Evolutionary conservation across 2,797 vertebrate genomes (phyloP).

Genomic region (Arrhamphus sclerolepis): DNA sequence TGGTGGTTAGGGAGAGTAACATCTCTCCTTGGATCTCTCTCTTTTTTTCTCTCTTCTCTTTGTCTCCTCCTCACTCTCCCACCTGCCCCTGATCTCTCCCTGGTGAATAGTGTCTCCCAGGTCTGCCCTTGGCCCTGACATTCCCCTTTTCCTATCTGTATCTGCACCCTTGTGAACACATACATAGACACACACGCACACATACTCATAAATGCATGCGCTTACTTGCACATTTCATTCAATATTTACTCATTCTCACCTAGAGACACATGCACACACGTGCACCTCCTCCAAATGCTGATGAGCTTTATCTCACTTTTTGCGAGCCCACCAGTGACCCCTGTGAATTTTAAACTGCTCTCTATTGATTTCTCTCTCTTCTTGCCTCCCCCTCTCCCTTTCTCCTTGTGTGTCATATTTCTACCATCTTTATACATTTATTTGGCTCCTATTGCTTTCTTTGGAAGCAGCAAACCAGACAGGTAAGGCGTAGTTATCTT

Average conservation of each 20-base stretch:
- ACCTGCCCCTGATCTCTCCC: conserved; percentile 55
- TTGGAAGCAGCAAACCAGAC: conserved; percentile 96
- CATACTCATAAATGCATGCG: conserved; percentile 20
- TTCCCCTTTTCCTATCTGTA: conserved; percentile 48
- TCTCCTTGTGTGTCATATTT: conserved; percentile 80
- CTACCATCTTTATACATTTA: conserved; percentile 78
- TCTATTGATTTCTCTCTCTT: conserved; percentile 82
- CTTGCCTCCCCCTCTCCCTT: conserved; percentile 71
- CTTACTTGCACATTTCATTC: conserved; percentile 44
- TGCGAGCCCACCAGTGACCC: conserved; percentile 65
- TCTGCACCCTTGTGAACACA: conserved; percentile 42
- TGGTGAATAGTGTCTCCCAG: conserved; percentile 74
- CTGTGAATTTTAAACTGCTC: conserved; percentile 79
- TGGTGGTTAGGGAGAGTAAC: conserved; percentile 79
- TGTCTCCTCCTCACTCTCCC: conserved; percentile 55
- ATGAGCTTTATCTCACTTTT: conserved; percentile 70
- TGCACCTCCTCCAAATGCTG: conserved; percentile 66
- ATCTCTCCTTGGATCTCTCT: conserved; percentile 76
- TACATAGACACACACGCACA: conserved; percentile 15
- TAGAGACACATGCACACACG: conserved; percentile 24
- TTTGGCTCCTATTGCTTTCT: conserved; percentile 81
- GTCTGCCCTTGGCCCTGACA: conserved; percentile 80
- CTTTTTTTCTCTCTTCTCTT: conserved; percentile 69
- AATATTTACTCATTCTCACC: conserved; percentile 31
- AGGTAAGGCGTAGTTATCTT: conserved; percentile 87